These are phyloP conservation scores for Neolamprologus modestus DNA, from an alignment of 2,113 vertebrate genomes.

Conservation along the genomic window DNA sequence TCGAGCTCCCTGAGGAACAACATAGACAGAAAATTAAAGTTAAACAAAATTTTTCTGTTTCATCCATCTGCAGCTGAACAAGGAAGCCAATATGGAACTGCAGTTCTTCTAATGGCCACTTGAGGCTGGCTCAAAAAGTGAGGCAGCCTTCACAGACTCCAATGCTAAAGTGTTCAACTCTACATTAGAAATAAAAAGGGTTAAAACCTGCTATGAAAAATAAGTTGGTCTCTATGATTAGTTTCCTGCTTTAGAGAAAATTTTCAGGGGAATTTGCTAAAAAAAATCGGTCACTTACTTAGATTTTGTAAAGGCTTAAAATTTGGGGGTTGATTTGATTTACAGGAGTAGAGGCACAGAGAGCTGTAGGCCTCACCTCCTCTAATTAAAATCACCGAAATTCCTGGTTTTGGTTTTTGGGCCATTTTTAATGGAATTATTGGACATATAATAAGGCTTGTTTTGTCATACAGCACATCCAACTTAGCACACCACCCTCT, in stretches of 20 bases:
- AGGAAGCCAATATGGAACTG: background rate
- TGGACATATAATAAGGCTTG: background rate
- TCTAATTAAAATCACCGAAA: background rate
- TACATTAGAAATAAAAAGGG: background rate
- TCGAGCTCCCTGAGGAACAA: constrained; percentile 31
- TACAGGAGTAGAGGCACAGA: background rate
- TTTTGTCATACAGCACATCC: background rate
- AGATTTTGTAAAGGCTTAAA: background rate
- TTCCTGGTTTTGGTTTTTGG: background rate
- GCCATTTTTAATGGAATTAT: background rate
- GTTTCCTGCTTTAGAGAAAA: background rate
- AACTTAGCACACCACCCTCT: background rate
- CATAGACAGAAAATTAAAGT: background rate
- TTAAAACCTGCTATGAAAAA: background rate
- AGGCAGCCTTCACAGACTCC: background rate
- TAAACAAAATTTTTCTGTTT: background rate
- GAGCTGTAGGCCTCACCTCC: background rate
- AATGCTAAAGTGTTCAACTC: background rate
- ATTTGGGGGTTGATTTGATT: background rate
- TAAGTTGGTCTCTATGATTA: background rate
- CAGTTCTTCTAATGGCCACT: background rate
- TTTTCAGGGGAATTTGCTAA: background rate
- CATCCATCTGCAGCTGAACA: background rate
- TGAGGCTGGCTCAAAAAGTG: background rate
- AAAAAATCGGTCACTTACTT: background rate